Evolutionary conservation across 2,113 vertebrate genomes (phyloP), one percentile per base, ranked within the genome.

Genomic region (Setophaga coronata): DNA sequence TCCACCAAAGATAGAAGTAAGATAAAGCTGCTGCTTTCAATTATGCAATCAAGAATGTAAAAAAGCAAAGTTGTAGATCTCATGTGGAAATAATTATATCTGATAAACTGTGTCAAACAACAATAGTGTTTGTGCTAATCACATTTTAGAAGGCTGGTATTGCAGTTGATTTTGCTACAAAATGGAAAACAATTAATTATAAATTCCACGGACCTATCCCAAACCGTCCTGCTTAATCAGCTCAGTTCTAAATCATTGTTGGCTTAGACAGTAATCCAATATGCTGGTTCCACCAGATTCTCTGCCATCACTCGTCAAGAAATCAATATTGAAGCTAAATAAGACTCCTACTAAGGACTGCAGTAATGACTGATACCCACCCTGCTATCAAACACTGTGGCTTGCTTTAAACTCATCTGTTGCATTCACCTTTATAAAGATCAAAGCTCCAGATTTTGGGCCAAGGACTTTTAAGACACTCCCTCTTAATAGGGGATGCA

Each of bases 1-100:
- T 80, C 87, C 54, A 80, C 29, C 7, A 50, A 85, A 85, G 56
- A 90, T 16, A 74, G 62, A 89, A 69, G 66, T 69, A 93, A 93
- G 88, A 96, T 90, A 97, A 90, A 92, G 57, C 57, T 94, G 64
- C 93, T 96, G 93, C 85, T 96, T 97, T 96, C 88, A 94, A 97
- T 97, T 94, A 90, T 45, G 80, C 56, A 95, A 90, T 93, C 85
- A 95, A 60, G 80, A 94, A 83, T 38, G 48, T 71, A 57, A 90
- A 86, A 93, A 81, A 74, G 23, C 19, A 60, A 74, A 93, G 25
- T 47, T 73, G 56, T 83, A 94, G 64, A 43, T 84, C 56, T 34
- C 51, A 87, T 67, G 90, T 92, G 93, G 92, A 90, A 95, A 94
- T 76, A 24, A 93, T 95, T 94, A 84, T 42, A 50, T 74, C 60